Evolutionary conservation across 2,113 vertebrate species (phyloP), one percentile per base, ranked within the genome.

Genomic region (Gila orcuttii): DNA sequence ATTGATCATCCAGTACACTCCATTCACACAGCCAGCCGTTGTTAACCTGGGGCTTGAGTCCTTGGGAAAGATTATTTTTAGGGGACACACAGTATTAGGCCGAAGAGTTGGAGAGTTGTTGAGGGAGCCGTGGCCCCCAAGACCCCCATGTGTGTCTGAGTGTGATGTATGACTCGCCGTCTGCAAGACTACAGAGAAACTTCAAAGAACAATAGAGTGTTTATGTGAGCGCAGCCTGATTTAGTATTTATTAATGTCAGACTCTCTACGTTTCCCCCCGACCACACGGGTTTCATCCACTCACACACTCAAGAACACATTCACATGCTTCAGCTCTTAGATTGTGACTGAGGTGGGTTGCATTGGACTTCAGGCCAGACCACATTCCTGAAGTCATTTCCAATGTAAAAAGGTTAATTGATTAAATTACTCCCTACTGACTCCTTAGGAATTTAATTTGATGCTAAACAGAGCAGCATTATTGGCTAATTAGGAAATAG

Each of bases 141-240:
- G 82, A 85, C 76, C 28, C 31, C 75, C 36, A 28, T 36, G 79
- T 42, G 85, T 36, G 31, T 79, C 84, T 84, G 79, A 81, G 85
- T 25, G 68, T 91, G 90, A 90, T 92, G 86, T 92, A 93, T 93
- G 89, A 86, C 90, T 87, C 89, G 85, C 91, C 11, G 59, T 89
- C 91, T 91, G 87, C 79, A 90, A 78, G 84, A 89, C 90, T 86
- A 85, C 90, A 88, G 91, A 83, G 50, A 90, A 86, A 89, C 90
- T 91, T 94, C 90, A 91, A 91, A 93, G 92, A 93, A 94, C 92
- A 93, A 92, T 92, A 91, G 90, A 86, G 87, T 94, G 91, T 94
- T 94, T 94, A 94, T 94, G 89, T 93, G 93, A 88, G 90, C 86
- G 59, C 80, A 89, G 92, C 91, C 91, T 93, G 93, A 94, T 94